Evolutionary conservation across 2,113 vertebrate species (phyloP), one percentile per base, ranked within the genome.

Genomic region (Asarcornis scutulata): DNA sequence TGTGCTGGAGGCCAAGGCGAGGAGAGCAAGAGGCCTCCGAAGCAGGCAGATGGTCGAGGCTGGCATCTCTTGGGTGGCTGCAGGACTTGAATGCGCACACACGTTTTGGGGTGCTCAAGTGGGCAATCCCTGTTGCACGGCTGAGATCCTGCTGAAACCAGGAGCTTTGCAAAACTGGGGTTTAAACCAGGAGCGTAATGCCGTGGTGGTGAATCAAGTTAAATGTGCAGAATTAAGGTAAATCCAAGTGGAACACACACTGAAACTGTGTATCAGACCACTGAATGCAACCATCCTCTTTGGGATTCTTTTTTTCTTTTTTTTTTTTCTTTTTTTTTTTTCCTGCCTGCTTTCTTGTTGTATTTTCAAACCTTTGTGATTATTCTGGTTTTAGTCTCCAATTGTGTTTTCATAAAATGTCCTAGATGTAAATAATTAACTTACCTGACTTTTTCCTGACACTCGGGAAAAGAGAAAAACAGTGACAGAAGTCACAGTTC

Each of bases 291-390:
- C 52, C 17, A 58, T 82, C 56, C 40, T 83, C 63, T 69, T n/a
- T 32, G 69, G 32, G 2, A 53, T 72, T 48, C 31, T 58, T 27
- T 52, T 72, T 56, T 72, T 48, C 31, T 58, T 27, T 52, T 72
- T 48, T 27, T 62, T 27, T 52, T 38, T 32, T 40, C 34, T 52
- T 69, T 27, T 52, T 38, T 32, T 40, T 32, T 52, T 69, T 52
- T 34, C 52, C 38, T 80, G 31, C 74, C 71, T 91, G 66, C 59
- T 85, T 75, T 73, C 71, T 71, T 92, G 4, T 86, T 93, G n/a
- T 77, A 32, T 93, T 87, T 95, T 83, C 40, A 44, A 58, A 48
- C 86, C 31, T 76, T 91, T 89, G 87, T 95, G 86, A 74, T 89
- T 73, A 64, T 56, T 68, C 56, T 58, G 9, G 85, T 96, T 95